These are phyloP conservation scores for Aspiorhynchus laticeps DNA, from an alignment of 2,113 vertebrate species.

Conservation along the genomic window DNA sequence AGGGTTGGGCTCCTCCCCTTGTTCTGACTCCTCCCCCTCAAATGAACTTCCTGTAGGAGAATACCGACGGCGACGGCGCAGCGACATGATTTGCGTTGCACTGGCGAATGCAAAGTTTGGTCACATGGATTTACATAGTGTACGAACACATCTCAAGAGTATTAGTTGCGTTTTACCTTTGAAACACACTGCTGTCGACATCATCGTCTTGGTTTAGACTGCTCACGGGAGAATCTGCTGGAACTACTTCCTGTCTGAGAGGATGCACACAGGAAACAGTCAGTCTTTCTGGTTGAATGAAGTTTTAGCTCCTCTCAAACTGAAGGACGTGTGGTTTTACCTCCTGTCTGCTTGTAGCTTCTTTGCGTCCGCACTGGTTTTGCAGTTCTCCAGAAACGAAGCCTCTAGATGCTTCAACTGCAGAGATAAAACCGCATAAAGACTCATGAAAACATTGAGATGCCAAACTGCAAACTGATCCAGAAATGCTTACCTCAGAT, in stretches of 20 bases:
- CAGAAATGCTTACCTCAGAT: conserved; percentile 33
- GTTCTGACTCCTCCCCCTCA: conserved; percentile 31
- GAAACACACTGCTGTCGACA: neutral
- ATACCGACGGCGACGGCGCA: neutral
- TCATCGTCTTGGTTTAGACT: conserved; percentile 3
- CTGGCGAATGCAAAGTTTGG: neutral
- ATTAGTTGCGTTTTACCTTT: neutral
- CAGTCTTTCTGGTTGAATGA: neutral
- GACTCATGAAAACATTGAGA: neutral
- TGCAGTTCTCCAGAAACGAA: conserved; percentile 33
- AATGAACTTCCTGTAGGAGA: conserved; percentile 14
- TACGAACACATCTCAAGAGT: neutral
- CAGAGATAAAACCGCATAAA: neutral
- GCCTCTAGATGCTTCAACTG: conserved; percentile 52
- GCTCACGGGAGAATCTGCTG: neutral
- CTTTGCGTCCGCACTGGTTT: neutral
- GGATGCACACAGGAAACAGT: neutral
- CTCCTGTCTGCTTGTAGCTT: neutral
- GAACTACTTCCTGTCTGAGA: conserved; percentile 22
- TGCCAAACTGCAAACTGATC: neutral
- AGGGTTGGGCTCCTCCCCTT: conserved; percentile 16
- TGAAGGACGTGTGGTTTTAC: neutral
- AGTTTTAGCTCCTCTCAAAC: neutral
- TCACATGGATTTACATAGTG: neutral
- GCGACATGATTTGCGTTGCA: no score